Evolutionary conservation across 2,113 vertebrate genomes (phyloP).

Genomic region (Mixornis gularis): DNA sequence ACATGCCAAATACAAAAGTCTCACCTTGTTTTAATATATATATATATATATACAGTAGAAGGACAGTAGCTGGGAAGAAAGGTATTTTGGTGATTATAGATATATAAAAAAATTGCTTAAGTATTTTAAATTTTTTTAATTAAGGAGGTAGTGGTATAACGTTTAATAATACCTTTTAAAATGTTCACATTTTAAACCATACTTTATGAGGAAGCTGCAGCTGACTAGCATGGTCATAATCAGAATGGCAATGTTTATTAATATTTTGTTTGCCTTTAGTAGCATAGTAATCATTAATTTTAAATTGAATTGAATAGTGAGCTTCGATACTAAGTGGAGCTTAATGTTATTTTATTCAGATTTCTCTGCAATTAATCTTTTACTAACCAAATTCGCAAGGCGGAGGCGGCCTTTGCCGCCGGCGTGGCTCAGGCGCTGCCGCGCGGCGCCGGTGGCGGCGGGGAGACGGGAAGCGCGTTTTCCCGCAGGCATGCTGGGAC

Average conservation of each 20-base stretch:
- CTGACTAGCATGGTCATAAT: neutral
- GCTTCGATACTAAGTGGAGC: neutral
- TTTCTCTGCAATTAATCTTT: neutral
- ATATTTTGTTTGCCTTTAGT: neutral
- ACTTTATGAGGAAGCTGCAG: neutral
- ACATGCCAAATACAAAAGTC: neutral
- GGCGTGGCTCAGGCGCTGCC: fast-evolving
- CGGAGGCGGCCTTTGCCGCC: fast-evolving
- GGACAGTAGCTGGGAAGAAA: neutral
- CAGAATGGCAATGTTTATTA: neutral
- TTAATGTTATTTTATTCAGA: neutral
- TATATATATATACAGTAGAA: neutral
- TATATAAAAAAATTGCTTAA: neutral
- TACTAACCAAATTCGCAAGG: neutral
- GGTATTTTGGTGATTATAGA: neutral
- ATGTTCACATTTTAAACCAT: neutral
- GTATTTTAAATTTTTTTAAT: neutral
- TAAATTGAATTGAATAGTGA: neutral
- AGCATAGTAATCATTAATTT: neutral
- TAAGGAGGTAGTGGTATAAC: neutral
- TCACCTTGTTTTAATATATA: neutral
- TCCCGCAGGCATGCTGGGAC: conserved; percentile 22
- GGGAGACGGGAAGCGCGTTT: neutral
- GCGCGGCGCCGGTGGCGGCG: neutral
- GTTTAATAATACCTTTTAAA: neutral